phyloP scores from a whole-genome alignment of 2,797 vertebrate species.

The Myotis findleyi region DNA sequence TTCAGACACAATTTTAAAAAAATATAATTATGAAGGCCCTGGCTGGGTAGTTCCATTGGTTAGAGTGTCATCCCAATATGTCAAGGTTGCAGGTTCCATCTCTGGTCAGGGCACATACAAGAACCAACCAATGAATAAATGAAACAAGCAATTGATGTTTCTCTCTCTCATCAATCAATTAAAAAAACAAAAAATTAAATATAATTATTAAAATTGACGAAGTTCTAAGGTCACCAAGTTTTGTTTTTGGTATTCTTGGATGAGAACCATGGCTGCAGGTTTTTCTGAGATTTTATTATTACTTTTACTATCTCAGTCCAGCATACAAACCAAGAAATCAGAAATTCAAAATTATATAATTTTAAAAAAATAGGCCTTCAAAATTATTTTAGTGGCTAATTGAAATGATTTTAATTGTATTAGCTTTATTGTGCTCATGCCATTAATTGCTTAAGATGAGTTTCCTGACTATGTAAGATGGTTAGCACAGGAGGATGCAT shows the following conservation, averaged over 20 bases:
- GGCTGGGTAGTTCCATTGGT: not conserved
- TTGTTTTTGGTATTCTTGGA: not conserved
- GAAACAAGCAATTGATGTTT: not conserved
- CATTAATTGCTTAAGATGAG: not conserved
- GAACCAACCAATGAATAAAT: not conserved
- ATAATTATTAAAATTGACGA: constrained; percentile 9
- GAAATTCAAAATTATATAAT: constrained; percentile 41
- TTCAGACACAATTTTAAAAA: not conserved
- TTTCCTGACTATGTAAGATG: not conserved
- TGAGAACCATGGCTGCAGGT: not conserved
- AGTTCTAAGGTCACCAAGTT: constrained; percentile 21
- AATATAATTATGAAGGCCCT: not conserved
- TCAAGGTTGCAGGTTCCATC: not conserved
- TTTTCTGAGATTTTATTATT: constrained; percentile 50
- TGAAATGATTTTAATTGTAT: constrained; percentile 38
- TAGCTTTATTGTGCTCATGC: not conserved
- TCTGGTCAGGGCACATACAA: not conserved
- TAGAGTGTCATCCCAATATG: not conserved
- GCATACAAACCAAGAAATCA: not conserved
- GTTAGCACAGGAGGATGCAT: not conserved
- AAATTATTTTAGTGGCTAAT: not conserved
- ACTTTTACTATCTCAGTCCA: constrained; percentile 9
- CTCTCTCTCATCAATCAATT: not conserved
- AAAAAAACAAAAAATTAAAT: not conserved
- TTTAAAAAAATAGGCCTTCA: not conserved